These are phyloP conservation scores for Escarpia spicata DNA, from an alignment of 2,888 invertebrate species.

Conservation along the genomic window DNA sequence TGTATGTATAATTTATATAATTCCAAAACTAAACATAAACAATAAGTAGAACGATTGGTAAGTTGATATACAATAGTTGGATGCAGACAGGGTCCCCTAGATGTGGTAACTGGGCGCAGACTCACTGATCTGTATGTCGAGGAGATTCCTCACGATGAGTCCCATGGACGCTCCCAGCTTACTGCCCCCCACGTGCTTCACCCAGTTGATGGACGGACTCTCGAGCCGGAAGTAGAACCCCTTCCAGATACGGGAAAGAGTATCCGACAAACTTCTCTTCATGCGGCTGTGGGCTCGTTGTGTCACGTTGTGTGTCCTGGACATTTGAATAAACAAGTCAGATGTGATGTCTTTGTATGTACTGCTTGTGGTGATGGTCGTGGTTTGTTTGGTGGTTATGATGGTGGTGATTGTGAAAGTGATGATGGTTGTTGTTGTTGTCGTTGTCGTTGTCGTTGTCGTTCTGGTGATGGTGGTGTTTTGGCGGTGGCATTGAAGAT, in stretches of 20 bases:
- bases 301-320: background rate
- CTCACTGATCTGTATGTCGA: constrained; percentile 25
- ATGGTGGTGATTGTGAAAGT: too few relatives aligned
- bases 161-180: constrained; percentile 17
- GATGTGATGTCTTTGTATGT: background rate
- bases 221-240: constrained; percentile 1
- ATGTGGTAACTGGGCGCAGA: background rate
- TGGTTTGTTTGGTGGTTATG: too few relatives aligned
- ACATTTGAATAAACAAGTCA: background rate
- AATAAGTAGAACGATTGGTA: too few relatives aligned
- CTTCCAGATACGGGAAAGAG: background rate
- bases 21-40: too few relatives aligned
- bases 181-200: background rate
- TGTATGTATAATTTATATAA: too few relatives aligned
- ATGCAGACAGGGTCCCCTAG: background rate
- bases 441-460: too few relatives aligned
- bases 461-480: too few relatives aligned
- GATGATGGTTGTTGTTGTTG: too few relatives aligned
- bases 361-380: too few relatives aligned
- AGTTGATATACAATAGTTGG: background rate
- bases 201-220: constrained; percentile 21
- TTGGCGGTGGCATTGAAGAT: too few relatives aligned
- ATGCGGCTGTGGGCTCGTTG: background rate
- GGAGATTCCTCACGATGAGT: constrained; percentile 1
- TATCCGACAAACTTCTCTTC: background rate